Conservation (phyloP, 2,113 vertebrate species). For the Antechinus stuartii region DNA sequence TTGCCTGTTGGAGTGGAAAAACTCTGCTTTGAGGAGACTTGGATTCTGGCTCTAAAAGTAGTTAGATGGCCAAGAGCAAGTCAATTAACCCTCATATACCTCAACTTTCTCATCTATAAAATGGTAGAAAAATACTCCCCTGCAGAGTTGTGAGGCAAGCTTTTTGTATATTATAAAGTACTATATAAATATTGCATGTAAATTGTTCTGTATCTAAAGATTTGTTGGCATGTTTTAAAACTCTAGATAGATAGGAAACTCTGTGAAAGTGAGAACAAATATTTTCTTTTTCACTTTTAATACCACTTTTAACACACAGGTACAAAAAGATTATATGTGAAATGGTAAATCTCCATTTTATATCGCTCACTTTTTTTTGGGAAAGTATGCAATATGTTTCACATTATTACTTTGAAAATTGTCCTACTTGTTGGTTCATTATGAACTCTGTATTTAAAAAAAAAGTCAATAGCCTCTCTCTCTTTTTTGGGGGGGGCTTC, state of each 20-base stretch:
- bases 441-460: no score
- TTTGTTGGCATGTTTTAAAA: background rate
- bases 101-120: background rate
- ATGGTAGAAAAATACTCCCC: background rate
- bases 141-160: background rate
- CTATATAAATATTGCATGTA: background rate
- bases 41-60: background rate
- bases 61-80: background rate
- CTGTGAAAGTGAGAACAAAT: background rate
- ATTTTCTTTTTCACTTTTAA: constrained; percentile 6
- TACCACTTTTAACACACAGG: background rate
- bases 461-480: no score
- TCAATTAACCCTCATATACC: background rate
- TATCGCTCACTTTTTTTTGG: no score
- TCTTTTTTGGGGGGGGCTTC: no score
- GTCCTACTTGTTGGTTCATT: background rate
- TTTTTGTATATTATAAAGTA: background rate
- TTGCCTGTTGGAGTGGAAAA: background rate
- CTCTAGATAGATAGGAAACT: background rate
- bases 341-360: background rate
- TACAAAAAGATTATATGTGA: background rate
- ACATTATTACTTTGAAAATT: background rate
- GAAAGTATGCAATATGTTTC: background rate
- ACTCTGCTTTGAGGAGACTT: background rate
- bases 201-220: background rate